Base-by-base conservation (phyloP, 2,797 vertebrate species). In the Malacoctenus gilli region DNA sequence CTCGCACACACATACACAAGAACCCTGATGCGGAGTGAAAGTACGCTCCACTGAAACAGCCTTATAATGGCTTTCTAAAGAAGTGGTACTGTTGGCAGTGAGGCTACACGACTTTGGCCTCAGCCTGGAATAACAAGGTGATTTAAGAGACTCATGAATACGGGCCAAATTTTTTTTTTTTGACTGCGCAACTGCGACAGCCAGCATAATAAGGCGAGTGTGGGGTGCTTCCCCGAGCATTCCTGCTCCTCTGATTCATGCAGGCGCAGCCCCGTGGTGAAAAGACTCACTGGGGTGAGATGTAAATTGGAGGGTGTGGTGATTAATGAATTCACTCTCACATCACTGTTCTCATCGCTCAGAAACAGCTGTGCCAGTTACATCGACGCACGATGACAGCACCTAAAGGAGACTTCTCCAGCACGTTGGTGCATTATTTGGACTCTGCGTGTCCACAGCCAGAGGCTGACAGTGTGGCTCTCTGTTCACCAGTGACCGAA, bases 71-170 rank as follows among this genome's bases (percentile, higher is more conserved):
- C 13, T n/a, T 59, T 37, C 44, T 40, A 28, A n/a, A n/a, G n/a
- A n/a, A n/a, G n/a, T n/a, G 25, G 6, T 28, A 28, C 25, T 28
- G 9, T 28, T 28, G 25, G 2, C 34, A 25, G 31, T 38, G 18
- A 20, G n/a, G n/a, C n/a, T n/a, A n/a, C n/a, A 30, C 18, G 40
- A 63, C 47, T 11, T 51, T 52, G 44, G 42, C 23, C 14, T 50
- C 46, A 41, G 66, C 21, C 47, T 75, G 58, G 30, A 68, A 68
- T 56, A 68, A 15, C n/a, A n/a, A n/a, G 35, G 30, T 64, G 64
- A 73, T 79, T 28, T 53, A 64, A 53, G 15, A 58, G 21, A n/a
- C 44, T 69, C n/a, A 46, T 55, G 35, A 74, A 60, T 54, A 46
- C 28, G 11, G 37, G 11, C 4, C 15, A 15, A 25, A 18, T 38